Base-by-base conservation (phyloP, 1,140 invertebrate species). In the Heliothis subflexa region DNA sequence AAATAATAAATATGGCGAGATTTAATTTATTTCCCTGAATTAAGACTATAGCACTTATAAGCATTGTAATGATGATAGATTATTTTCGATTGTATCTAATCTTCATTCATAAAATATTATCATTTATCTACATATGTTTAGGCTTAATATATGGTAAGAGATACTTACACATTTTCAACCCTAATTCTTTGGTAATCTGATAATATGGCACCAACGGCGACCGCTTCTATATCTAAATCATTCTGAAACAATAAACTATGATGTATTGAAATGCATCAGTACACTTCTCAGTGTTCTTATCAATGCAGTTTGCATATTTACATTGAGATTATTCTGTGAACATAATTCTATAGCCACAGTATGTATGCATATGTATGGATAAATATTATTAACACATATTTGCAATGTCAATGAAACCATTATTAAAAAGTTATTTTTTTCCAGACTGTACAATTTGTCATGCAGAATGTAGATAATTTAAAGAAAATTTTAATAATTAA, bases 121-220 rank as follows among this genome's bases (percentile, higher is more conserved):
- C 33, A 40, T 40, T 40, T 40, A 40, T 40, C 33, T 40, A 40
- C 0, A 40, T 9, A 9, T 40, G 33, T 3, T 40, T 40, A 40
- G 33, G 33, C 33, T 9, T 40, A 40, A 40, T 40, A 40, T 40
- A 40, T 40, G 33, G 33, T 2, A 1, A 12, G 11, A 78, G 66
- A 80, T 87, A 96, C 97, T 97, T 97, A 99, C 96, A 99, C 98
- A 97, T 99, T 98, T 96, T 99, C 99, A 76, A 99, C 98, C 88
- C 99, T 96, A 84, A 99, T 96, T 94, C 99, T 96, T 95, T 99
- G 99, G 95, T 99, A 99, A 95, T 99, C 98, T 78, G 99, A 99
- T 78, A 99, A 95, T 93, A 99, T 99, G 80, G 99, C 99, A 81
- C 99, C 99, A 84, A 98, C 98, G 78, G 99, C 97, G 76, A 99